Base-by-base conservation (phyloP, 1,140 invertebrate species). In the Arctopsyche grandis region DNA sequence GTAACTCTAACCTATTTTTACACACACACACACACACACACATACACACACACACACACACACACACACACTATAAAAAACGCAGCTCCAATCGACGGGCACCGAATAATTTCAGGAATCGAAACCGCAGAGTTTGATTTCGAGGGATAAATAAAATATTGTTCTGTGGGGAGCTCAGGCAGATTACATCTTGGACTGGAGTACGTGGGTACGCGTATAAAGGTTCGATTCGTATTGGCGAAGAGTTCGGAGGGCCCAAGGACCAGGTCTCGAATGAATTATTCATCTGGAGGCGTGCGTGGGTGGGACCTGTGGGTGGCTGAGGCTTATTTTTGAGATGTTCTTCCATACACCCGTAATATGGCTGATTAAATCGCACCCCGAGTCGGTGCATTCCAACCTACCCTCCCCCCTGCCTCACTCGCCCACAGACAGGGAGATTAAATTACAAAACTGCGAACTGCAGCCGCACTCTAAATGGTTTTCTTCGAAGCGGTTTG, bases 241-340 rank as follows among this genome's bases (percentile, higher is more conserved):
- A 44, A 63, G 70, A 74, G 70, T 66, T 66, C 21, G 63, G 7
- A 58, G 69, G 69, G 21, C 44, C 29, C 19, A 44, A 22, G 52
- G 63, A 9, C 24, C 12, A 19, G 69, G 69, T 76, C 56, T 24
- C 10, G 48, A 46, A 79, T 81, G 78, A 79, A 81, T 81, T 44
- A 81, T 81, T 81, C 80, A 81, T 75, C 63, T 0, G 9, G 52
- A 43, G 43, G 43, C 70, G 70, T 79, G 52, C 46, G 75, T 46
- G 29, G 29, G 29, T 38, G n/a, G n/a, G n/a, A n/a, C n/a, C n/a
- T n/a, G 75, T 46, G 29, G 29, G 29, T 38, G 29, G 56, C 9
- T 26, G 74, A 66, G 58, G 46, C 74, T 63, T 77, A 81, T 77
- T 79, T 79, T 79, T 77, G 80, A 79, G 73, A 77, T 66, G 10